Conservation (phyloP, 2,888 invertebrate genomes). For the Galeruca laticollis region DNA sequence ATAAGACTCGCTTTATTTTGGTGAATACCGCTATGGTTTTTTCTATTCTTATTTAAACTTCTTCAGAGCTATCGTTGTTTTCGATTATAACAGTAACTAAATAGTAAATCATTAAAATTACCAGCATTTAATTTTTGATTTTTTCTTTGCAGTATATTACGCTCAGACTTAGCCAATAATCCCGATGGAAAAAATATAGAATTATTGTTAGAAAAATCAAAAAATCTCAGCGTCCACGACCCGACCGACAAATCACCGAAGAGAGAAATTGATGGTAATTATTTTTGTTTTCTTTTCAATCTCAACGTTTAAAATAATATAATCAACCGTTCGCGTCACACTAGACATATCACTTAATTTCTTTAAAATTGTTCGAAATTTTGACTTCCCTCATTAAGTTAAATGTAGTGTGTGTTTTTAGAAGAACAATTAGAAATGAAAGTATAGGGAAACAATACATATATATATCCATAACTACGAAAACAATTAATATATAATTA, state of each 20-base stretch:
- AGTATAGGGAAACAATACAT: constrained; percentile 28
- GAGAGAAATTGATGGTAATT: constrained; percentile 65
- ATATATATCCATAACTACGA: constrained; percentile 15
- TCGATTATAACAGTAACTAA: too few relatives aligned
- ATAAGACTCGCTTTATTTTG: too few relatives aligned
- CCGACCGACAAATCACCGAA: constrained; percentile 65
- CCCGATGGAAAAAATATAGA: constrained; percentile 75
- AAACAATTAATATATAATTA: constrained; percentile 42
- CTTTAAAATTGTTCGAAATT: constrained; percentile 27
- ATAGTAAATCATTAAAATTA: not conserved
- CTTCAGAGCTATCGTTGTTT: too few relatives aligned
- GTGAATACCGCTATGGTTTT: too few relatives aligned
- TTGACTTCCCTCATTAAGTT: constrained; percentile 22
- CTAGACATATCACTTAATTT: constrained; percentile 22
- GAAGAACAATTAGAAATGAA: constrained; percentile 34
- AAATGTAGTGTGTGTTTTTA: constrained; percentile 19
- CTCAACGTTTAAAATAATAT: not conserved
- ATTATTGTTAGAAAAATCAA: constrained; percentile 82
- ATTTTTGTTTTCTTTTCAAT: not conserved
- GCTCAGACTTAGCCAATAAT: constrained; percentile 78
- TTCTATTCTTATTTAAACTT: too few relatives aligned
- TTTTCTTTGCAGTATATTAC: constrained; percentile 75
- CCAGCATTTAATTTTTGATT: constrained; percentile 21
- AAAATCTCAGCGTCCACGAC: constrained; percentile 71
- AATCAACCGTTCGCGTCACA: constrained; percentile 7